phyloP scores from a whole-genome alignment of 2,113 vertebrate species.

The Ictidomys tridecemlineatus region DNA sequence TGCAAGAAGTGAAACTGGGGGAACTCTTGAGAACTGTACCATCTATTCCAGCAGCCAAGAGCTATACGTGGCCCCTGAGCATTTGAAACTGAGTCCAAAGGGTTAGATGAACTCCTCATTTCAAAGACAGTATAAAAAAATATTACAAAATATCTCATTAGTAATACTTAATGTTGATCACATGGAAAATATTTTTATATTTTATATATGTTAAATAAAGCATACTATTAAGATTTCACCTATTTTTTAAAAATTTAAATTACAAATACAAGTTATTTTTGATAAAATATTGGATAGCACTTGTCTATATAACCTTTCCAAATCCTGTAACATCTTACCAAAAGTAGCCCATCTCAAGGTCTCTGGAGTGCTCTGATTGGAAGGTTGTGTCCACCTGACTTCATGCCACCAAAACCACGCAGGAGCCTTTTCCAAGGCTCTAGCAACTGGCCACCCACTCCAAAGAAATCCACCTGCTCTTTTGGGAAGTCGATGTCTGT shows the following conservation, averaged over 20 bases:
- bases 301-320: not conserved
- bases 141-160: not conserved
- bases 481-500: not conserved
- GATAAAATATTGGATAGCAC: not conserved
- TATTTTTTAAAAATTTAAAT: constrained; percentile 8
- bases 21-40: not conserved
- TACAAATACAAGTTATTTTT: not conserved
- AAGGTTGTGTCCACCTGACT: not conserved
- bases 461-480: not conserved
- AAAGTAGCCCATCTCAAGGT: not conserved
- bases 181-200: not conserved
- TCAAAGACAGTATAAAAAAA: not conserved
- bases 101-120: not conserved
- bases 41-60: not conserved
- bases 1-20: not conserved
- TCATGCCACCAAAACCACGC: not conserved
- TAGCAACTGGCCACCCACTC: not conserved
- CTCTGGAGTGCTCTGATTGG: not conserved
- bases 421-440: not conserved
- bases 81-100: not conserved
- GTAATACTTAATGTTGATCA: not conserved
- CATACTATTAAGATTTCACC: not conserved
- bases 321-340: not conserved
- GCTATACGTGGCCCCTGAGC: not conserved
- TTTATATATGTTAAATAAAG: constrained; percentile 1